Conservation (phyloP, 2,797 vertebrate genomes). For the Melanogrammus aeglefinus region DNA sequence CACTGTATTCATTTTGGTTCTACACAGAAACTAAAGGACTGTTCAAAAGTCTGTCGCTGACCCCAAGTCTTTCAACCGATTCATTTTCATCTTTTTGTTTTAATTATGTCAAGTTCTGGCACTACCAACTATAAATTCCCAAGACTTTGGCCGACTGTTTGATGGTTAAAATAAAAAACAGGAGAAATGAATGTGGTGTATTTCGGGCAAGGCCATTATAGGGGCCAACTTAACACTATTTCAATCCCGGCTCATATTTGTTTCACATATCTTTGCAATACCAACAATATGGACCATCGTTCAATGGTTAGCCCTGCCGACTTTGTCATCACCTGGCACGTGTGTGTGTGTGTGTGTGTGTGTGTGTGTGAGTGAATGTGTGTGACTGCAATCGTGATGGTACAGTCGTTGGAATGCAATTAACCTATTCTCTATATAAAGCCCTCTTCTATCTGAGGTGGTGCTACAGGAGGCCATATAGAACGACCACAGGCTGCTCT, state of each 20-base stretch:
- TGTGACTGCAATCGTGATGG: constrained; percentile 9
- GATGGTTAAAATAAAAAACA: neutral
- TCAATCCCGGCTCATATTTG: neutral
- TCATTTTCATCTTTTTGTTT: neutral
- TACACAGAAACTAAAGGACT: neutral
- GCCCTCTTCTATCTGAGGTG: neutral
- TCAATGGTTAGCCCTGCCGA: neutral
- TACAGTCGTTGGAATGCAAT: constrained; percentile 19
- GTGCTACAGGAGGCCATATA: neutral
- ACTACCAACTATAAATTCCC: neutral
- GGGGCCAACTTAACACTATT: neutral
- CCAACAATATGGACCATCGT: neutral
- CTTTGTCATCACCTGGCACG: no score
- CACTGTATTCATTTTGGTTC: constrained; percentile 3
- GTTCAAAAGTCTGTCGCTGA: neutral
- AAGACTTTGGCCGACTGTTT: neutral
- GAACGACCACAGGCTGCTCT: neutral
- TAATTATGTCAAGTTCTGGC: neutral
- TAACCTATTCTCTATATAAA: neutral
- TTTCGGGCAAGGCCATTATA: neutral
- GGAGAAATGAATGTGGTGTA: neutral
- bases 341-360: neutral
- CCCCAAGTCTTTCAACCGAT: neutral
- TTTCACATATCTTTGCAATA: neutral
- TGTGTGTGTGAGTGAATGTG: neutral